Evolutionary conservation across 2,113 vertebrate genomes (phyloP).

Genomic region (Orcinus orca): DNA sequence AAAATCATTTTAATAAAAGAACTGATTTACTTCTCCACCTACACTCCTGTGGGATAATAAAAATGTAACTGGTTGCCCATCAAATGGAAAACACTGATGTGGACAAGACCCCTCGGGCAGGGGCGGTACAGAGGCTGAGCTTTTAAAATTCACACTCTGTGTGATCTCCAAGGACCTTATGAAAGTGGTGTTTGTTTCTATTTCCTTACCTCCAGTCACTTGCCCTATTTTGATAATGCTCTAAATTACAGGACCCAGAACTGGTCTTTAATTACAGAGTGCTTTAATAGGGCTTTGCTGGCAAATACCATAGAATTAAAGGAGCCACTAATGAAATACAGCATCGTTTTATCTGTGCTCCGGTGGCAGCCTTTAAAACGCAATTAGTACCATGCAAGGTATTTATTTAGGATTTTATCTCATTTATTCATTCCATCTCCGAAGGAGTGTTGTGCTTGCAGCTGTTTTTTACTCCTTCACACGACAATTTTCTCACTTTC

Average conservation of each 20-base stretch:
- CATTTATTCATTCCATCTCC: neutral
- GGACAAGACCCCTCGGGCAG: neutral
- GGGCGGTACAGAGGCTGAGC: neutral
- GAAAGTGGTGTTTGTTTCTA: constrained; percentile 49
- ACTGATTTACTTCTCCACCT: neutral
- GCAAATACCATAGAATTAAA: constrained; percentile 53
- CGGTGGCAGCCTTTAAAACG: constrained; percentile 33
- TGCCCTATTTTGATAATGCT: constrained; percentile 62
- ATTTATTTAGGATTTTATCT: constrained; percentile 61
- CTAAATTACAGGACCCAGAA: constrained; percentile 67
- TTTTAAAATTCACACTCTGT: neutral
- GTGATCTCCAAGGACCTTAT: neutral
- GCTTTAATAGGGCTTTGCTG: constrained; percentile 47
- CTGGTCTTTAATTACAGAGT: constrained; percentile 69
- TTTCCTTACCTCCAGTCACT: constrained; percentile 30
- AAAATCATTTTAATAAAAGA: neutral
- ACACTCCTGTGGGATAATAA: neutral
- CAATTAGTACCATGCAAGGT: constrained; percentile 36
- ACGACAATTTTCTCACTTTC: neutral
- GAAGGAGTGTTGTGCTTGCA: neutral
- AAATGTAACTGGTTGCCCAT: neutral
- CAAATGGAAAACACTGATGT: neutral
- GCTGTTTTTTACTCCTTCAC: neutral
- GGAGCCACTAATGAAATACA: constrained; percentile 58
- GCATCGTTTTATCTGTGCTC: constrained; percentile 48